Evolutionary conservation across 2,888 invertebrate genomes (phyloP), one percentile per base, ranked within the genome.

Genomic region (Lasioglossum pauxillum): DNA sequence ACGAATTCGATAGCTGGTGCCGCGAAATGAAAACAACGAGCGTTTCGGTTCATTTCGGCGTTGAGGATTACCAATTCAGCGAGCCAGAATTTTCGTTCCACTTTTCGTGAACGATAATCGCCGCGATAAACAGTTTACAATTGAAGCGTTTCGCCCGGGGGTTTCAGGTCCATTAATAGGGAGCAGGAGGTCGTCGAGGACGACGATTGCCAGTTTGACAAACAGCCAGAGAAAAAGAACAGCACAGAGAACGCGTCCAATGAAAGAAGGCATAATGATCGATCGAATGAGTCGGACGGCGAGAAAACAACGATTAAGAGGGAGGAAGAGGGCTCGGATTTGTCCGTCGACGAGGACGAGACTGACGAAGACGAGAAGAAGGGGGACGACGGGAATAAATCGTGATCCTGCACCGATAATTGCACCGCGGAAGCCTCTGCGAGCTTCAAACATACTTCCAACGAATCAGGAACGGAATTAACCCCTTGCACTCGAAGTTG

Each of bases 291-390:
- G 7, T 44, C 72, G 19, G 83, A 87, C 67, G 57, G 49, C 0
- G 78, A 82, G 1, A 85, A 84, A 67, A 76, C 67, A 2, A 53
- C 19, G 41, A 67, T 46, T 2, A 84, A 86, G n/a, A 60, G 35
- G 38, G 73, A 80, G 5, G 85, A 84, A 0, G 85, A 89, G 8
- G 74, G 19, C 16, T 86, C 91, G 72, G 88, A 91, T 71, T 38
- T 90, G 38, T 90, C 88, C 10, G 57, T 71, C 14, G 90, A 91
- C 72, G 89, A 90, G n/a, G 86, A 86, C 12, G 88, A 89, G 23
- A 83, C 79, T 31, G 89, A 91, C n/a, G 89, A 90, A 10, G 90
- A 87, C 5, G 89, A 91, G 5, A 86, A 82, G 46, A 88, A 76
- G 44, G 85, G 74, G 35, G 80, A 71, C 31, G 75, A 82, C 8